A percentile compares a stretch with the other conserved stretches of the same genome.
phyloP scores from a whole-genome alignment of 2,113 vertebrate species.

The Nycticebus coucang region DNA sequence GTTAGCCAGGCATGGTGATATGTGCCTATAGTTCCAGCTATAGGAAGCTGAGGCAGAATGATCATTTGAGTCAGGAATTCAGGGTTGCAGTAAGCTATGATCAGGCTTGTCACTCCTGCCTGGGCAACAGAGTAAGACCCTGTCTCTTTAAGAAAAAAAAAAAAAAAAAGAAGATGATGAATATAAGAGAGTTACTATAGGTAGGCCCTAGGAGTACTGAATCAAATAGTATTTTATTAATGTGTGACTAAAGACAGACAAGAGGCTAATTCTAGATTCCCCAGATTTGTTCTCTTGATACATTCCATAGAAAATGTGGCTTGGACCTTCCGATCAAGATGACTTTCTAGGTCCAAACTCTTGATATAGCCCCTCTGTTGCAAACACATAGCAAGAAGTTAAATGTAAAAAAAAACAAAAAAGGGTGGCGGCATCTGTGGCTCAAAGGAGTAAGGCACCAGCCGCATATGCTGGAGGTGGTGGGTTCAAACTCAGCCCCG shows the following conservation, averaged over 20 bases:
- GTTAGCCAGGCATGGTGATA: too few relatives aligned
- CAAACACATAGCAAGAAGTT: not conserved
- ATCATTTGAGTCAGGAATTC: too few relatives aligned
- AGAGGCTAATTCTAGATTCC: not conserved
- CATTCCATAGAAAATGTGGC: not conserved
- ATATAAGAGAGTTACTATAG: not conserved
- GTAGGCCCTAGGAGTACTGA: not conserved
- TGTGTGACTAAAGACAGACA: not conserved
- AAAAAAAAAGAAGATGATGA: not conserved
- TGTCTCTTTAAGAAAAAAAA: too few relatives aligned
- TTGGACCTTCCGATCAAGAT: not conserved
- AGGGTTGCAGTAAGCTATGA: too few relatives aligned
- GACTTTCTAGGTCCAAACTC: not conserved
- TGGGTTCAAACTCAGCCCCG: too few relatives aligned
- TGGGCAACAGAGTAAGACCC: too few relatives aligned
- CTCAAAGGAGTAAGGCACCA: too few relatives aligned
- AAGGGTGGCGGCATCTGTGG: too few relatives aligned
- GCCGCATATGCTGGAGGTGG: too few relatives aligned
- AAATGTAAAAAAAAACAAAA: not conserved
- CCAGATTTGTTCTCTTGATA: not conserved
- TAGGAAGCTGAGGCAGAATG: too few relatives aligned
- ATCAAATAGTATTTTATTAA: conserved; percentile 21
- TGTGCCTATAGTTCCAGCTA: too few relatives aligned
- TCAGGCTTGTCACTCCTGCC: too few relatives aligned
- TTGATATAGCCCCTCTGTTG: not conserved